Conservation (phyloP, 92 coral and sea anemone species). For the Porites evermanni region DNA sequence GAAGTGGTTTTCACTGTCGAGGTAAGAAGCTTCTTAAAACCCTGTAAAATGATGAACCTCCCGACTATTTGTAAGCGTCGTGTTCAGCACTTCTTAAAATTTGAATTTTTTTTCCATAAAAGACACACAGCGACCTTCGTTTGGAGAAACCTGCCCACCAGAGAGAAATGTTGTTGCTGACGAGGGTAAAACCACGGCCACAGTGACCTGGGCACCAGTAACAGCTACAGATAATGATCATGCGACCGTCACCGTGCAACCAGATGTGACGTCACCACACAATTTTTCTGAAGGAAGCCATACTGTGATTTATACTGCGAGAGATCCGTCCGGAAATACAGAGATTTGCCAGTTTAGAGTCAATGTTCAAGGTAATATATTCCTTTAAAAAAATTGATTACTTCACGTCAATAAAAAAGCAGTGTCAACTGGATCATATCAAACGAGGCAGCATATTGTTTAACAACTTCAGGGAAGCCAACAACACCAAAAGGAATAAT, state of each 20-base stretch:
- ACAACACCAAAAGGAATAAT: no score
- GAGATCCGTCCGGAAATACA: conserved; percentile 51
- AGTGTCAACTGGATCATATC: no score
- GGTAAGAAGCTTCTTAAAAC: conserved; percentile 21
- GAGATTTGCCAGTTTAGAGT: conserved; percentile 50
- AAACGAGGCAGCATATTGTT: no score
- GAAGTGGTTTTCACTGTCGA: conserved; percentile 20
- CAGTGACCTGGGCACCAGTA: conserved; percentile 50
- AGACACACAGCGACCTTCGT: conserved; percentile 63
- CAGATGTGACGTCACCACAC: conserved; percentile 45
- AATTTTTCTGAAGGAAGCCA: conserved; percentile 60
- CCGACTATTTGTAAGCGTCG: no score
- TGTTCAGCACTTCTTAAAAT: no score
- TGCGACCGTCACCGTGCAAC: conserved; percentile 43
- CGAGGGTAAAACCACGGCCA: conserved; percentile 56
- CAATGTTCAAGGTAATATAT: conserved; percentile 68
- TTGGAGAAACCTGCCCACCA: conserved; percentile 62
- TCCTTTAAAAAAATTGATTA: no score
- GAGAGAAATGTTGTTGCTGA: conserved; percentile 38
- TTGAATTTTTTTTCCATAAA: neutral
- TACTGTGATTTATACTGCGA: conserved; percentile 55
- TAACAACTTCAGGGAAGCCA: no score
- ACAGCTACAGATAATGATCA: conserved; percentile 63
- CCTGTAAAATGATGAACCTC: no score
- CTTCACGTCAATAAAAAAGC: no score